A percentile compares a stretch with the other conserved stretches of the same genome.
Evolutionary conservation across 2,888 invertebrate genomes (phyloP).

Genomic region (Cerastis leucographa): DNA sequence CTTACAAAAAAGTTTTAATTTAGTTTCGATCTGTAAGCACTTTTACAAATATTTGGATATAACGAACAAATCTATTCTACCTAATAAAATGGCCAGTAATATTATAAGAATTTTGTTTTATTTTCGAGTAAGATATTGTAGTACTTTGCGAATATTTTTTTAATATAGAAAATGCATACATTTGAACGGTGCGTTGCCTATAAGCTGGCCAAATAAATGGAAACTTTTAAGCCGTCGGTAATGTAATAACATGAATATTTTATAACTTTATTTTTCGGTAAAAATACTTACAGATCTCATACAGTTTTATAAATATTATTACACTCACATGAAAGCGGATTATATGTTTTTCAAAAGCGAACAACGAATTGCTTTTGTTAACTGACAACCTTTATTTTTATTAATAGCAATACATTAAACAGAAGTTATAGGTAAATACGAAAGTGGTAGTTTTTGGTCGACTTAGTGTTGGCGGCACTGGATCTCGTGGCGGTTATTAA

Average conservation of each 20-base stretch:
- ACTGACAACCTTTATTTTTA: constrained; percentile 79
- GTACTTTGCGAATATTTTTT: constrained; percentile 20
- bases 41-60: constrained; percentile 55
- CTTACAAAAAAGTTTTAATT: constrained; percentile 74
- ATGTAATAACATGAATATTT: constrained; percentile 35
- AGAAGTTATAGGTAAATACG: constrained; percentile 54
- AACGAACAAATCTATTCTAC: constrained; percentile 45
- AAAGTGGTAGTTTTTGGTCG: constrained; percentile 70
- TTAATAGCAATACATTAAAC: constrained; percentile 61
- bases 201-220: constrained; percentile 9
- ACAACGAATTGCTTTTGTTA: constrained; percentile 84
- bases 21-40: constrained; percentile 74
- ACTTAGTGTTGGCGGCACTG: constrained; percentile 76
- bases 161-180: constrained; percentile 6
- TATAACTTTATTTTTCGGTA: constrained; percentile 37
- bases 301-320: constrained; percentile 74
- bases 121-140: constrained; percentile 23
- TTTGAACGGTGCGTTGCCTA: constrained; percentile 13
- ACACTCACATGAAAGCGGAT: constrained; percentile 87
- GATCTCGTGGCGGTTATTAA: constrained; percentile 60
- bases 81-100: constrained; percentile 39
- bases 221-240: constrained; percentile 29
- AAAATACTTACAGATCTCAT: constrained; percentile 80
- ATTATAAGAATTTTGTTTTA: constrained; percentile 17
- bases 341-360: constrained; percentile 83